Evolutionary conservation across 1,140 invertebrate genomes (phyloP).

Genomic region (Psix sp.): DNA sequence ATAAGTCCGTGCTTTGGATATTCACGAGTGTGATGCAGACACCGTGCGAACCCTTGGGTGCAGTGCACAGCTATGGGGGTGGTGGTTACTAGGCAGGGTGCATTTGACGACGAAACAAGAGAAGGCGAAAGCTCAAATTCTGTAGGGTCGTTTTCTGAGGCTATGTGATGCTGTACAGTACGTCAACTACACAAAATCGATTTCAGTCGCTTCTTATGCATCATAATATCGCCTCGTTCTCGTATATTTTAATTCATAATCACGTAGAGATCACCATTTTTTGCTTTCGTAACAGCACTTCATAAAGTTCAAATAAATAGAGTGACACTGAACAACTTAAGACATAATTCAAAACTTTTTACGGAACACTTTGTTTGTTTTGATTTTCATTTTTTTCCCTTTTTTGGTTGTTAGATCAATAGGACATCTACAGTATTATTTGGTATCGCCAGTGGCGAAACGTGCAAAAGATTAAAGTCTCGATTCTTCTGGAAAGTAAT

Average conservation of each 20-base stretch:
- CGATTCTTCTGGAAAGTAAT: too few relatives aligned
- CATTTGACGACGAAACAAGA: constrained; percentile 54
- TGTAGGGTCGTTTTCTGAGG: constrained; percentile 55
- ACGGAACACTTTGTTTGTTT: too few relatives aligned
- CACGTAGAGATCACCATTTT: too few relatives aligned
- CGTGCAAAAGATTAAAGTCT: too few relatives aligned
- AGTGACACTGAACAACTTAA: too few relatives aligned
- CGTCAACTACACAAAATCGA: constrained; percentile 43
- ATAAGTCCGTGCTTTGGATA: constrained; percentile 25
- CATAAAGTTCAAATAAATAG: too few relatives aligned
- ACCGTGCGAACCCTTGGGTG: constrained; percentile 49
- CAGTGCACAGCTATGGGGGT: constrained; percentile 31
- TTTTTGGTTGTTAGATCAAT: too few relatives aligned
- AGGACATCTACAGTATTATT: too few relatives aligned
- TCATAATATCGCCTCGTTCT: constrained; percentile 33
- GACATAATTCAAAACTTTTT: too few relatives aligned
- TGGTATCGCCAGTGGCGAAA: too few relatives aligned
- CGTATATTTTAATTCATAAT: constrained; percentile 28
- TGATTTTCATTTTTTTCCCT: too few relatives aligned
- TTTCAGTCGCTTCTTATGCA: constrained; percentile 39
- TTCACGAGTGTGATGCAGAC: constrained; percentile 39
- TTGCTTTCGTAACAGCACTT: too few relatives aligned
- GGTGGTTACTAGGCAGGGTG: constrained; percentile 56
- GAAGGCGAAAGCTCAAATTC: constrained; percentile 54
- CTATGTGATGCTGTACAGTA: constrained; percentile 33